Evolutionary conservation across 2,888 invertebrate species (phyloP).

Genomic region (Peribatodes rhomboidaria): DNA sequence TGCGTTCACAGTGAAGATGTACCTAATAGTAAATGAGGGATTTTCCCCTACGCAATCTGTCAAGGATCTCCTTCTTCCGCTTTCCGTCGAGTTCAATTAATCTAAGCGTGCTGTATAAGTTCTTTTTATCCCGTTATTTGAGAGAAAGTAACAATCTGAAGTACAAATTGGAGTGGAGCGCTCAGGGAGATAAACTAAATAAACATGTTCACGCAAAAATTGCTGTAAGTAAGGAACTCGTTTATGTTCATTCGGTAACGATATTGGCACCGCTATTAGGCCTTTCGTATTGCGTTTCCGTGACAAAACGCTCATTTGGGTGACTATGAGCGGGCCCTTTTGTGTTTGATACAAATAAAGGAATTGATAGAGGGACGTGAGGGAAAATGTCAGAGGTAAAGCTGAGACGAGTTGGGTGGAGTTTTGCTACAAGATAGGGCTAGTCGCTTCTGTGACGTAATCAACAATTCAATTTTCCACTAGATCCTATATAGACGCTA

Average conservation of each 20-base stretch:
- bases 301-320: slow-evolving; percentile 47
- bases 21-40: slow-evolving; percentile 41
- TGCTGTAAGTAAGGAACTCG: slow-evolving; percentile 37
- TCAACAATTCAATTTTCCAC: slow-evolving; percentile 77
- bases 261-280: slow-evolving; percentile 48
- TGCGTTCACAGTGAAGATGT: slow-evolving; percentile 18
- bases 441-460: slow-evolving; percentile 51
- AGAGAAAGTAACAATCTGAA: slow-evolving; percentile 15
- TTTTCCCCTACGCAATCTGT: slow-evolving; percentile 47
- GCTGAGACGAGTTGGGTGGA: slow-evolving; percentile 47
- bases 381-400: slow-evolving; percentile 57
- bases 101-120: slow-evolving; percentile 42
- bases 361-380: slow-evolving; percentile 57
- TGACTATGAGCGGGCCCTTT: slow-evolving; percentile 43
- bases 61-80: slow-evolving; percentile 49
- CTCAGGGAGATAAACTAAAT: slow-evolving; percentile 37
- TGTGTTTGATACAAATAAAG: slow-evolving; percentile 60
- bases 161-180: slow-evolving; percentile 18
- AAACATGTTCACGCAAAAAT: slow-evolving; percentile 40
- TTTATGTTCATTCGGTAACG: slow-evolving; percentile 41
- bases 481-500: slow-evolving; percentile 37
- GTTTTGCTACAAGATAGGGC: slow-evolving; percentile 57
- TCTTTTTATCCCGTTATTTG: slow-evolving; percentile 35
- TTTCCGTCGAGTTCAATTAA: slow-evolving; percentile 48
- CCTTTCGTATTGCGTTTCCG: slow-evolving; percentile 51